Percentiles rank a stretch among this genome's conserved stretches.
phyloP scores from a whole-genome alignment of 1,140 invertebrate species.

The Catajapyx aquilonaris region DNA sequence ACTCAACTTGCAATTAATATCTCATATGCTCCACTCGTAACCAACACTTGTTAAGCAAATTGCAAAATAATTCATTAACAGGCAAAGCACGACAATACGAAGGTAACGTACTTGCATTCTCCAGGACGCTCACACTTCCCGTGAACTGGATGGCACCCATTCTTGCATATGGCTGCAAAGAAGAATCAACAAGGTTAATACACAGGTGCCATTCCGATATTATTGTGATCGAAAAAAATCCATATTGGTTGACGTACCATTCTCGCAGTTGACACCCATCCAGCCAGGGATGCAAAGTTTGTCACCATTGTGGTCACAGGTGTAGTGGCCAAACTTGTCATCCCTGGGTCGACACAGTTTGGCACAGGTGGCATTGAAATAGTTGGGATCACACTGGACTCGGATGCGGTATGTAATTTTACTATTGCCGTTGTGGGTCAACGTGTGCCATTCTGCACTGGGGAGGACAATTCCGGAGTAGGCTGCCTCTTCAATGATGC shows the following conservation, averaged over 20 bases:
- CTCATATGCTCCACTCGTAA: too few relatives aligned
- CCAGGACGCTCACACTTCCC: constrained; percentile 71
- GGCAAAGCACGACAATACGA: constrained; percentile 1
- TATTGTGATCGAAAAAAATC: constrained; percentile 3
- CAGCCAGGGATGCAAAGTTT: constrained; percentile 81
- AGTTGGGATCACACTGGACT: constrained; percentile 72
- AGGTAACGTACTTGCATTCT: constrained; percentile 58
- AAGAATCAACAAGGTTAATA: constrained; percentile 11
- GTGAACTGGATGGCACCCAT: constrained; percentile 68
- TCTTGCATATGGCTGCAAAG: constrained; percentile 63
- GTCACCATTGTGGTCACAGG: constrained; percentile 66
- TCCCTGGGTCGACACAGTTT: constrained; percentile 77
- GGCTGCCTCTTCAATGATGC: constrained; percentile 66
- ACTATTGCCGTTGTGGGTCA: constrained; percentile 46
- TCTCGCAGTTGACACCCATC: constrained; percentile 80
- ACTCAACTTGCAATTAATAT: too few relatives aligned
- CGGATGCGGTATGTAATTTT: constrained; percentile 63
- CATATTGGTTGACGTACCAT: constrained; percentile 35
- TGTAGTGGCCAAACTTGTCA: constrained; percentile 87
- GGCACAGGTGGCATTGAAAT: constrained; percentile 86
- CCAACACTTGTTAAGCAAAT: too few relatives aligned
- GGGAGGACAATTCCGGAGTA: constrained; percentile 78
- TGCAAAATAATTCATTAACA: too few relatives aligned
- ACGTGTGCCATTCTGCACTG: constrained; percentile 70
- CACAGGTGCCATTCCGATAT: background rate